These are phyloP conservation scores for Syngnathus scovelli DNA, from an alignment of 2,113 vertebrate genomes.

Conservation along the genomic window DNA sequence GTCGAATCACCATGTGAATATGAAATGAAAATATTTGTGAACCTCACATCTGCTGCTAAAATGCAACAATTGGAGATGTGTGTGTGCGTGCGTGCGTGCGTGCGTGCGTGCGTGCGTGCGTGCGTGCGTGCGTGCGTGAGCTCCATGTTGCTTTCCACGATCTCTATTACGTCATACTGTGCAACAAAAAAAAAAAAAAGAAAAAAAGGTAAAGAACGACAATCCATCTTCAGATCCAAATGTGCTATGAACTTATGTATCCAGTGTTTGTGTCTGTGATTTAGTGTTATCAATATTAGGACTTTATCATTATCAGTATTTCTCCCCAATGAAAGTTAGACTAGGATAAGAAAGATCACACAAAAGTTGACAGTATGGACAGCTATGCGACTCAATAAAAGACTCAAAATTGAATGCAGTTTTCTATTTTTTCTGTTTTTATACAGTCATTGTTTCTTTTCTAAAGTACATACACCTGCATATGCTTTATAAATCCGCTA, in stretches of 20 bases:
- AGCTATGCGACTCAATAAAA: slow-evolving; percentile 5
- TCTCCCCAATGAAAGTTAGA: not conserved
- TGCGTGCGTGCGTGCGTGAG: not conserved
- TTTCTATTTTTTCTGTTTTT: not conserved
- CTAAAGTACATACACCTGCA: not conserved
- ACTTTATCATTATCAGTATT: slow-evolving; percentile 9
- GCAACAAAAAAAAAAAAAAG: not conserved
- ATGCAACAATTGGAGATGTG: not conserved
- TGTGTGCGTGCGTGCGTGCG: not conserved
- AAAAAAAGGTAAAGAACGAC: not conserved
- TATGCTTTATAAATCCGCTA: not conserved
- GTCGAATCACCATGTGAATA: not conserved
- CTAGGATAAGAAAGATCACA: not conserved
- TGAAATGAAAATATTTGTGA: not conserved
- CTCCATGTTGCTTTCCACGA: not conserved
- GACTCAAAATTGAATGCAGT: not conserved
- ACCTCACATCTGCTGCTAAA: slow-evolving; percentile 1
- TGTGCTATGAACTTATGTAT: not conserved
- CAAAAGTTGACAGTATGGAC: not conserved
- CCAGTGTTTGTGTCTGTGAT: slow-evolving; percentile 8
- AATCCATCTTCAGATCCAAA: slow-evolving; percentile 1
- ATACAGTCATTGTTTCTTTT: not conserved
- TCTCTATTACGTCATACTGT: not conserved
- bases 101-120: too few species aligned
- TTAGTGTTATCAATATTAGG: not conserved